These are phyloP conservation scores for Whitmania pigra DNA, from an alignment of 1,140 invertebrate genomes.

Conservation along the genomic window DNA sequence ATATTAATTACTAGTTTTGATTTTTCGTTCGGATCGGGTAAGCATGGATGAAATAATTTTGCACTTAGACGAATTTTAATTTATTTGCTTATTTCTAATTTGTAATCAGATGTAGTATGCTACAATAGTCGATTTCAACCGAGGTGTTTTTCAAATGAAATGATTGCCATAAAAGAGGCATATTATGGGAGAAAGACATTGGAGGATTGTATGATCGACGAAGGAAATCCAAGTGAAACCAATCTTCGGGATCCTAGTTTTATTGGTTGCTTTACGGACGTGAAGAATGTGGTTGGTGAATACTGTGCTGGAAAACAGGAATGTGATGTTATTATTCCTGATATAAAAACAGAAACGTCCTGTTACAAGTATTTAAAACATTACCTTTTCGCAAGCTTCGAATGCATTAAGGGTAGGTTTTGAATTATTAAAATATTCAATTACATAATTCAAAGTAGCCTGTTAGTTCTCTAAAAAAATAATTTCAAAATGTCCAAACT, in stretches of 20 bases:
- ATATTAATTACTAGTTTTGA: too few relatives aligned
- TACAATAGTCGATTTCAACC: background rate
- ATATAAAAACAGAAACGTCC: background rate
- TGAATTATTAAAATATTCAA: too few relatives aligned
- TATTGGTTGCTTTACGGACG: conserved; percentile 3
- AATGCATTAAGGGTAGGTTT: background rate
- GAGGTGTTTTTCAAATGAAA: background rate
- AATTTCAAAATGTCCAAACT: too few relatives aligned
- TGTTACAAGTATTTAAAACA: background rate
- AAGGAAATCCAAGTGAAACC: background rate
- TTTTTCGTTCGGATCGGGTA: too few relatives aligned
- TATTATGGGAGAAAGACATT: background rate
- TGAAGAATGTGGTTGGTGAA: background rate
- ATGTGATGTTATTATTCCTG: background rate
- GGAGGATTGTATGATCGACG: background rate
- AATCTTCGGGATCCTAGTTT: conserved; percentile 1
- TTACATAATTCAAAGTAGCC: too few relatives aligned
- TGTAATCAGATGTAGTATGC: background rate
- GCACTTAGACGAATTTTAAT: too few relatives aligned
- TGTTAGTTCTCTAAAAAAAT: too few relatives aligned
- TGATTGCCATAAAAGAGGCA: conserved; percentile 5
- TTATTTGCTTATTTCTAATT: background rate
- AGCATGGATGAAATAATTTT: too few relatives aligned
- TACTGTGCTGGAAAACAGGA: background rate
- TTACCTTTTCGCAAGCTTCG: background rate